These are phyloP conservation scores for Fistularia commersonii DNA, from an alignment of 2,797 vertebrate species.

Conservation along the genomic window DNA sequence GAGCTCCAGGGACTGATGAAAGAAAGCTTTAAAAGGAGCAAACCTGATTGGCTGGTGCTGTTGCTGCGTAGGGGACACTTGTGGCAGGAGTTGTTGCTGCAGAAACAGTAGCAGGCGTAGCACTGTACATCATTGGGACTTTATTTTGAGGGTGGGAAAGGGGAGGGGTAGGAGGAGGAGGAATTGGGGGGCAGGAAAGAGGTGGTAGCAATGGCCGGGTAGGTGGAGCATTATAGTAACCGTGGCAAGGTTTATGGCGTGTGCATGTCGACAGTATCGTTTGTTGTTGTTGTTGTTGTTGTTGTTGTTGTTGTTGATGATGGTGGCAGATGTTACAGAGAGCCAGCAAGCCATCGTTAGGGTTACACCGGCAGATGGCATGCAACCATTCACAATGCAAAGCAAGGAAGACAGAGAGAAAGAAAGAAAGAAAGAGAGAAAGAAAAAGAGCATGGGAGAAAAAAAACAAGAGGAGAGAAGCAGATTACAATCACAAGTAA, in stretches of 20 bases:
- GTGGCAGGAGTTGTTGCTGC: slow-evolving; percentile 99
- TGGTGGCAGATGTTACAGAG: slow-evolving; percentile 85
- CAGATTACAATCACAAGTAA: slow-evolving; percentile 98
- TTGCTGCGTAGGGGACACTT: slow-evolving; percentile 99
- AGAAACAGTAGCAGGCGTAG: slow-evolving; percentile 99
- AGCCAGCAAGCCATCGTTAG: slow-evolving; percentile 92
- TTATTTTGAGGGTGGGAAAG: slow-evolving; percentile 87
- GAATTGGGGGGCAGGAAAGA: slow-evolving; percentile 71
- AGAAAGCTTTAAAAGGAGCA: slow-evolving; percentile 99
- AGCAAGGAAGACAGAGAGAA: slow-evolving; percentile 76
- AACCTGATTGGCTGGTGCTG: slow-evolving; percentile 99
- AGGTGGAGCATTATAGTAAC: slow-evolving; percentile 95
- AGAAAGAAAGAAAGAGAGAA: slow-evolving; percentile 46
- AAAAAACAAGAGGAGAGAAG: slow-evolving; percentile 86
- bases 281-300: slow-evolving; percentile 36
- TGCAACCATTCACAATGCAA: slow-evolving; percentile 94
- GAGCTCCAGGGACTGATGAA: slow-evolving; percentile 95
- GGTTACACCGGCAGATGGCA: slow-evolving; percentile 98
- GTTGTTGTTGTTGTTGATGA: slow-evolving; percentile 53
- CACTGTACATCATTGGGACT: slow-evolving; percentile 99
- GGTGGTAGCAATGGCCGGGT: slow-evolving; percentile 98
- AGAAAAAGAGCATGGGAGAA: slow-evolving; percentile 12
- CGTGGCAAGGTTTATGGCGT: slow-evolving; percentile 69
- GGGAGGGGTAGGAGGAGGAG: slow-evolving; percentile 66
- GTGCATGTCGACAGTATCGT: slow-evolving; percentile 19